These are phyloP conservation scores for Lagria hirta DNA, from an alignment of 2,888 invertebrate genomes.

Conservation along the genomic window DNA sequence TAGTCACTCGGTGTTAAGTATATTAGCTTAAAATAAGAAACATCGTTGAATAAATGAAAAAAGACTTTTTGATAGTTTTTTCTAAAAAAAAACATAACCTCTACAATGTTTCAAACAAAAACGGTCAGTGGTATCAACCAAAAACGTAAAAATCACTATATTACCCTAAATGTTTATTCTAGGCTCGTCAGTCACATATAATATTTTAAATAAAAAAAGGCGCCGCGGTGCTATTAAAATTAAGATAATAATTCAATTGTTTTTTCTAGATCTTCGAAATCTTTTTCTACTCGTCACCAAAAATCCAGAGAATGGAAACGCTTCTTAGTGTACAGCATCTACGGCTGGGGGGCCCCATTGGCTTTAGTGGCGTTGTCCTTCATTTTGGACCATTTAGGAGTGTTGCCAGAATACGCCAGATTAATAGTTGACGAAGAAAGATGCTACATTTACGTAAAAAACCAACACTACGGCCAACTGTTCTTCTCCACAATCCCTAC, in stretches of 20 bases:
- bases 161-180: too few species aligned
- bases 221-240: too few species aligned
- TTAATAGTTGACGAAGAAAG: slow-evolving; percentile 63
- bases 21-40: too few species aligned
- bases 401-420: slow-evolving; percentile 56
- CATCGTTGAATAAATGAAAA: too few species aligned
- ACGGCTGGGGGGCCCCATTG: slow-evolving; percentile 70
- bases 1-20: too few species aligned
- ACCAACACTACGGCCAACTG: slow-evolving; percentile 38
- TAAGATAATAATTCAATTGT: slow-evolving; percentile 9
- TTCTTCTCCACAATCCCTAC: slow-evolving; percentile 56
- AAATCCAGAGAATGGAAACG: slow-evolving; percentile 57
- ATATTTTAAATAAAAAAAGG: not conserved
- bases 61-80: too few species aligned
- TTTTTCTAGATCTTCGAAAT: slow-evolving; percentile 36
- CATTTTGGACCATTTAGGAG: slow-evolving; percentile 58
- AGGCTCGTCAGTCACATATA: too few species aligned
- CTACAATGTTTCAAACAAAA: too few species aligned
- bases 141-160: too few species aligned
- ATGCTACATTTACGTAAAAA: slow-evolving; percentile 66
- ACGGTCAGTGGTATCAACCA: too few species aligned
- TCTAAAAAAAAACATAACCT: too few species aligned
- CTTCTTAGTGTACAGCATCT: slow-evolving; percentile 67
- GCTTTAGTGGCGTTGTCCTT: slow-evolving; percentile 60
- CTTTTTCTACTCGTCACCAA: slow-evolving; percentile 52